Evolutionary conservation across 2,888 invertebrate species (phyloP), one percentile per base, ranked within the genome.

Genomic region (Melipona beecheii): DNA sequence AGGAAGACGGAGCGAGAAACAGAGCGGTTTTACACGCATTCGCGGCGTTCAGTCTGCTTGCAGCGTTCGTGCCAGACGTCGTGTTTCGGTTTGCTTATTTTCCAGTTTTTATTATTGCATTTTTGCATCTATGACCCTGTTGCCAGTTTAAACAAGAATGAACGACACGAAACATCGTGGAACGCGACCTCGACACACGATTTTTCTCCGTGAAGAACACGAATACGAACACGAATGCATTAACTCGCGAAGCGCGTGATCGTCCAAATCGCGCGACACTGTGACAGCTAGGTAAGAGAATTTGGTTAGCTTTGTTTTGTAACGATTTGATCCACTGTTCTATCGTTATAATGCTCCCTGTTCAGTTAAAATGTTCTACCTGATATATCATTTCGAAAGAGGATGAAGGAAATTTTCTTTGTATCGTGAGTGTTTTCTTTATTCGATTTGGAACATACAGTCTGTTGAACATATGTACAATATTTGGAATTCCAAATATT

Each of bases 1-100:
- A 82, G 64, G 50, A 71, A 62, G 43, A 52, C 24, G 64, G 70
- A 71, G 77, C 27, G 76, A 83, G 73, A 83, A 70, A 82, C 70
- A 75, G 72, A 70, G 24, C 83, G n/a, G 70, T 73, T 72, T 83
- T 83, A 70, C 79, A 71, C 73, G 50, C 82, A 64, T 43, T 36
- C 73, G 43, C 43, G 9, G 75, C 78, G 75, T 85, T 89, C 90
- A 90, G 90, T 90, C 84, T 75, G 80, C 68, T 74, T 52, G 75
- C 78, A 75, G 78, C 89, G 56, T 80, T 85, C 77, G 83, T 64
- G 56, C 77, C 58, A 72, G 43, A 1, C 43, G 77, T 70, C 72
- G 87, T 81, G 56, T 75, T 65, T 27, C 74, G 74, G 74, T 70
- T 43, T 60, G 54, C 74, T 49, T 79, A 6, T 76, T 73, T 73